Percentiles rank a stretch among this genome's conserved stretches.
phyloP scores from a whole-genome alignment of 2,797 vertebrate genomes.

The Poecilia wingei region DNA sequence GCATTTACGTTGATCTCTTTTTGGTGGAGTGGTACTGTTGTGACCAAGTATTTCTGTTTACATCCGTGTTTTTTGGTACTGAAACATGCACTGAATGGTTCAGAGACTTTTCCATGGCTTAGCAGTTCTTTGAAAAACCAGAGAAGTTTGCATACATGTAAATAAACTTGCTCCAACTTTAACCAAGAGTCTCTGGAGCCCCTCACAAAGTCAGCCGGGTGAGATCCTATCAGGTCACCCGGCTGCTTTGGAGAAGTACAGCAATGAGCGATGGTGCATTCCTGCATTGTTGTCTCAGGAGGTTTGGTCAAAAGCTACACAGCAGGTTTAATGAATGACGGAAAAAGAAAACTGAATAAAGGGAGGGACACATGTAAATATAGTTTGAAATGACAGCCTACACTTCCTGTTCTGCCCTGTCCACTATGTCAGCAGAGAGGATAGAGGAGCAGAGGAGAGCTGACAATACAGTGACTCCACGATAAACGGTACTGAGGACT shows the following conservation, averaged over 20 bases:
- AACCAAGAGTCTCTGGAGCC: neutral
- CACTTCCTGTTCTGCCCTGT: neutral
- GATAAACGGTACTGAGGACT: neutral
- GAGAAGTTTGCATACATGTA: neutral
- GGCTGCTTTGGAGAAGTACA: neutral
- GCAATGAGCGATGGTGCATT: neutral
- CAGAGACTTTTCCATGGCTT: neutral
- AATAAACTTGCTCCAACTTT: neutral
- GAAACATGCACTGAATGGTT: neutral
- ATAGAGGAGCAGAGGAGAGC: neutral
- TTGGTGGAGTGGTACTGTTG: neutral
- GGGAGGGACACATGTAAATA: neutral
- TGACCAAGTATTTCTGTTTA: neutral
- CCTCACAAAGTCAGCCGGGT: neutral
- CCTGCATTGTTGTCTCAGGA: neutral
- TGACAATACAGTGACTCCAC: neutral
- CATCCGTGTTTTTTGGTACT: neutral
- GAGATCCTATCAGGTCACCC: neutral
- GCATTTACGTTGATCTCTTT: neutral
- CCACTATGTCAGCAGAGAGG: no score
- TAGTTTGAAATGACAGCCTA: fast-evolving
- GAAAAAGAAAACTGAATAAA: neutral
- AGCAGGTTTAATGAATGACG: neutral
- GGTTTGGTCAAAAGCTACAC: no score
- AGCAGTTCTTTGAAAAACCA: neutral